These are phyloP conservation scores for Nemoura dubitans DNA, from an alignment of 2,888 invertebrate species.

Conservation along the genomic window DNA sequence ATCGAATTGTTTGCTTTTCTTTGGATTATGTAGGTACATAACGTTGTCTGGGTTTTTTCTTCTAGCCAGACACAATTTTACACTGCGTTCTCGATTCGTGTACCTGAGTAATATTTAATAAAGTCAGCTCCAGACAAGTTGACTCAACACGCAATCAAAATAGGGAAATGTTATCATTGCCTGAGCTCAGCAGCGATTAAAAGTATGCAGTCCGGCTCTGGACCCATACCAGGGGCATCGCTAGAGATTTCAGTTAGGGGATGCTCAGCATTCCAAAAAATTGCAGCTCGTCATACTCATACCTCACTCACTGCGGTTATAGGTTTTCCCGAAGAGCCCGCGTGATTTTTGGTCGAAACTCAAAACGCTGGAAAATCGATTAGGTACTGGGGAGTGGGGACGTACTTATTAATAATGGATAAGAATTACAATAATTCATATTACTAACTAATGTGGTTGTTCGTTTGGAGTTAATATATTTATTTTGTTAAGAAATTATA, in stretches of 20 bases:
- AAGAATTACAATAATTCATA: neutral
- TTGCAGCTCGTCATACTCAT: slow-evolving; percentile 2
- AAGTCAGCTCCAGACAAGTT: no score
- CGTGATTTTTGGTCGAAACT: neutral
- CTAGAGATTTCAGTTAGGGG: slow-evolving; percentile 22
- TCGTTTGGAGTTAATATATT: slow-evolving; percentile 7
- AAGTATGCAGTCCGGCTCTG: no score
- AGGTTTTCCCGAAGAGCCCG: neutral
- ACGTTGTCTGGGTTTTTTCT: no score
- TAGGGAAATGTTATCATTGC: no score
- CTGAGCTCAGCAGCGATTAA: no score
- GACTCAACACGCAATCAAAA: no score
- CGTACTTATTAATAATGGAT: neutral
- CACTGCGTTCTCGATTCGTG: no score
- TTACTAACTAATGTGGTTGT: neutral
- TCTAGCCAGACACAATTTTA: no score
- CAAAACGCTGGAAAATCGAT: neutral
- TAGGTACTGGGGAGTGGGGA: slow-evolving; percentile 12
- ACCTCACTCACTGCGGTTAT: neutral
- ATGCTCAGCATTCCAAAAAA: slow-evolving; percentile 1
- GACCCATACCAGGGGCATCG: slow-evolving; percentile 22
- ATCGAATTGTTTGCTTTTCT: no score
- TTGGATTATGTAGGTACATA: no score
- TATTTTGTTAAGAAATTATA: slow-evolving; percentile 12
- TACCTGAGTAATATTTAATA: no score